Evolutionary conservation across 1,140 invertebrate genomes (phyloP), one percentile per base, ranked within the genome.

Genomic region (Zophobas morio): DNA sequence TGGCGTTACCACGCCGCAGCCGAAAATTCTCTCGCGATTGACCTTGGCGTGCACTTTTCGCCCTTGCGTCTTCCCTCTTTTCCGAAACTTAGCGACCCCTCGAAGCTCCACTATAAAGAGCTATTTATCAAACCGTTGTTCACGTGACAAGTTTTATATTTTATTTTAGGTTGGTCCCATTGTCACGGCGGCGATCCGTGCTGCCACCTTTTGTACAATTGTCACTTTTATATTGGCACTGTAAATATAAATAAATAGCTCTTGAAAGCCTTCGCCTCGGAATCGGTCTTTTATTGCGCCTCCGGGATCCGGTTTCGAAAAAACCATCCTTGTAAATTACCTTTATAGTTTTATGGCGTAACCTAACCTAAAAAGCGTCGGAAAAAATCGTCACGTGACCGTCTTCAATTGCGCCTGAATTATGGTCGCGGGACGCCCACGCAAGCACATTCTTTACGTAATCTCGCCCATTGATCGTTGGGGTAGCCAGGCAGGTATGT

Each of bases 101-200:
- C 71, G 49, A 72, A 72, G 70, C 71, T 51, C 36, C 39, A 73
- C 37, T 51, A 39, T 73, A 73, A 73, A 73, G 71, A 73, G 71
- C 71, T 73, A 81, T 81, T 81, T 81, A 81, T 81, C 80, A 81
- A 73, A 54, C 71, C 70, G 66, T 81, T 81, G 75, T 81, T 76
- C 75, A n/a, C 51, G 60, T 81, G 80, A 81, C 80, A 81, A 79
- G 74, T 81, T 79, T 81, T 81, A 79, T 81, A 81, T 81, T 81
- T 81, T 81, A 81, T 81, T 77, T 77, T 79, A 81, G 74, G 54
- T 76, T 78, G 54, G 54, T 8, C 20, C 78, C 73, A 75, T 79
- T 81, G 80, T 79, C 74, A 54, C 42, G 51, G 49, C 40, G 74
- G 56, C 73, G 39, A 80, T 74, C 70, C 60, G 73, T 79, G 73